Percentiles rank a stretch among this genome's conserved stretches.
Evolutionary conservation across 2,113 vertebrate genomes (phyloP).

Genomic region (Dermatemys mawii): DNA sequence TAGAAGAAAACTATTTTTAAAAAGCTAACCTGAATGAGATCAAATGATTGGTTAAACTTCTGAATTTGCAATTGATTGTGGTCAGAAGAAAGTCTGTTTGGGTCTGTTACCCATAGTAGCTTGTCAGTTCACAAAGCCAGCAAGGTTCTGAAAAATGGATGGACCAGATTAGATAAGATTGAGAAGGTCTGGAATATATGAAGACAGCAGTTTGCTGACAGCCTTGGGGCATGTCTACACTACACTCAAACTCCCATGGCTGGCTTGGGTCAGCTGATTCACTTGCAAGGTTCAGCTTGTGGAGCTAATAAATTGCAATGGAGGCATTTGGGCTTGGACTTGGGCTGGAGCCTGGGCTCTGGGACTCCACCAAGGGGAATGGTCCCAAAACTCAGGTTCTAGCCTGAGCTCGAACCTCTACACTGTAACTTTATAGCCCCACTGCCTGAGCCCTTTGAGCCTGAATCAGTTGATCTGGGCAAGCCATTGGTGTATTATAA

Average conservation of each 20-base stretch:
- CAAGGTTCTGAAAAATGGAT: not conserved
- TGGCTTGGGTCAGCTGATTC: not conserved
- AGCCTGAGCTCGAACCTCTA: not conserved
- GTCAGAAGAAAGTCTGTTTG: not conserved
- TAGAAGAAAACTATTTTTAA: not conserved
- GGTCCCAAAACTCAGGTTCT: not conserved
- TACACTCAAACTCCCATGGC: not conserved
- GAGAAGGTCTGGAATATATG: not conserved
- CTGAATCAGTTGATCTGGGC: not conserved
- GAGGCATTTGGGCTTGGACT: not conserved
- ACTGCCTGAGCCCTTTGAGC: not conserved
- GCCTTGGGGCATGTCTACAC: not conserved
- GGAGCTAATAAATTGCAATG: not conserved
- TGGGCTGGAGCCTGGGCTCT: not conserved
- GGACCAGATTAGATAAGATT: not conserved
- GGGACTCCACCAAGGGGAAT: not conserved
- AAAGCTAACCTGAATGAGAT: not conserved
- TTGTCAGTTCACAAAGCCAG: slow-evolving; percentile 7
- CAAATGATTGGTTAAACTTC: not conserved
- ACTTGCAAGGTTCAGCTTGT: not conserved
- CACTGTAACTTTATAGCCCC: not conserved
- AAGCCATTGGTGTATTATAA: not conserved
- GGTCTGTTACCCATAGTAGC: not conserved
- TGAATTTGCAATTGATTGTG: not conserved
- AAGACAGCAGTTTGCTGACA: not conserved